phyloP scores from a whole-genome alignment of 2,797 vertebrate species.

The Dallia pectoralis region DNA sequence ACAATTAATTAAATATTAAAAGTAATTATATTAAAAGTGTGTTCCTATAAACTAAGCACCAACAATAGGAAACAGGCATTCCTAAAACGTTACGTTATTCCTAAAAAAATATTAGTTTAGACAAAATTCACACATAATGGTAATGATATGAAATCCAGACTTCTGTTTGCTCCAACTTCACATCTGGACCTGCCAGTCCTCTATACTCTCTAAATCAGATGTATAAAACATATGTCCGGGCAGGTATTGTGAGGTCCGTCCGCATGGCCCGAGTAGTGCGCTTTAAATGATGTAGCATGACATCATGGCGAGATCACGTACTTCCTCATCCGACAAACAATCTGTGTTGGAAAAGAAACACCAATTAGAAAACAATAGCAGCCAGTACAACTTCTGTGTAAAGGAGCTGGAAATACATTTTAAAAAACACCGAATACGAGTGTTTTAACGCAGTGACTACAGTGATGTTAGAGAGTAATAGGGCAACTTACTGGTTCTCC shows the following conservation, averaged over 20 bases:
- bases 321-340: slow-evolving; percentile 60
- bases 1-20: background rate
- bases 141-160: background rate
- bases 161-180: background rate
- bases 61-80: background rate
- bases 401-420: background rate
- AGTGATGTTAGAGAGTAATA: background rate
- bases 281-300: slow-evolving; percentile 68
- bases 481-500: slow-evolving; percentile 49
- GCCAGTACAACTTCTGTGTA: background rate
- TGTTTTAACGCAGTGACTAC: background rate
- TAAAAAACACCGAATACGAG: background rate
- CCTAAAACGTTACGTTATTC: background rate
- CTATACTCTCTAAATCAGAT: background rate
- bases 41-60: background rate
- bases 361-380: no score
- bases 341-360: slow-evolving; percentile 46
- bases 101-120: background rate
- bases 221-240: no score
- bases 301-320: slow-evolving; percentile 70
- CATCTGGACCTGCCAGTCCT: background rate
- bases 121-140: background rate
- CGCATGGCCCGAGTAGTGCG: background rate
- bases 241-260: no score
- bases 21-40: no score